These are phyloP conservation scores for Thymelicus sylvestris DNA, from an alignment of 2,888 invertebrate genomes.

Conservation along the genomic window DNA sequence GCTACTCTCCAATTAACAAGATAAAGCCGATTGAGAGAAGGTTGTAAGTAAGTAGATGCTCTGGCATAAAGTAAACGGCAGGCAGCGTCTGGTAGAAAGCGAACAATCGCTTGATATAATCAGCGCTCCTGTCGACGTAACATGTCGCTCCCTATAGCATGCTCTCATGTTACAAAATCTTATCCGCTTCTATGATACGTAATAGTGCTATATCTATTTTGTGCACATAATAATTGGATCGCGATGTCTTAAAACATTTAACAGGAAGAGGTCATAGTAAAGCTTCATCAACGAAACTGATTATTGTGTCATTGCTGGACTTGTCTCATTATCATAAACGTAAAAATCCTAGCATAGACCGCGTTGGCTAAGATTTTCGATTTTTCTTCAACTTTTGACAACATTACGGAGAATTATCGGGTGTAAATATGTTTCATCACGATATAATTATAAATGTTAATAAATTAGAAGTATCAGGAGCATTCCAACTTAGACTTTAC, in stretches of 20 bases:
- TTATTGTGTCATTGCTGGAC: too few relatives aligned
- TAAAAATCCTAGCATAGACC: too few relatives aligned
- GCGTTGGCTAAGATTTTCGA: too few relatives aligned
- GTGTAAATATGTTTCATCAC: too few relatives aligned
- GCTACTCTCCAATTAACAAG: conserved; percentile 69
- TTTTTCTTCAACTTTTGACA: too few relatives aligned
- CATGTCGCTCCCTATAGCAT: conserved; percentile 21
- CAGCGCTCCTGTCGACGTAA: conserved; percentile 40
- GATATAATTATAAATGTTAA: too few relatives aligned
- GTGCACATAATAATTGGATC: conserved; percentile 17
- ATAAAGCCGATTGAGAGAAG: conserved; percentile 54
- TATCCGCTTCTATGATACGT: conserved; percentile 19
- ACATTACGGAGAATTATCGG: too few relatives aligned
- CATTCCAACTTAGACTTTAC: too few relatives aligned
- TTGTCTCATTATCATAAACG: too few relatives aligned
- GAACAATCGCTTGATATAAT: conserved; percentile 57
- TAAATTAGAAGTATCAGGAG: too few relatives aligned
- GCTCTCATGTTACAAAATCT: conserved; percentile 30
- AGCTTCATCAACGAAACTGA: too few relatives aligned
- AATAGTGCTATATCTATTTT: conserved; percentile 10
- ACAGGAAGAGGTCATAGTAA: background rate
- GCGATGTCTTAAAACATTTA: conserved; percentile 1
- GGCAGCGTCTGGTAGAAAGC: conserved; percentile 52
- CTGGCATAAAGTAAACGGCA: conserved; percentile 50
- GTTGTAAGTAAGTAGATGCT: conserved; percentile 38